Conservation (phyloP, 2,797 vertebrate genomes). For the Anabacerthia variegaticeps region DNA sequence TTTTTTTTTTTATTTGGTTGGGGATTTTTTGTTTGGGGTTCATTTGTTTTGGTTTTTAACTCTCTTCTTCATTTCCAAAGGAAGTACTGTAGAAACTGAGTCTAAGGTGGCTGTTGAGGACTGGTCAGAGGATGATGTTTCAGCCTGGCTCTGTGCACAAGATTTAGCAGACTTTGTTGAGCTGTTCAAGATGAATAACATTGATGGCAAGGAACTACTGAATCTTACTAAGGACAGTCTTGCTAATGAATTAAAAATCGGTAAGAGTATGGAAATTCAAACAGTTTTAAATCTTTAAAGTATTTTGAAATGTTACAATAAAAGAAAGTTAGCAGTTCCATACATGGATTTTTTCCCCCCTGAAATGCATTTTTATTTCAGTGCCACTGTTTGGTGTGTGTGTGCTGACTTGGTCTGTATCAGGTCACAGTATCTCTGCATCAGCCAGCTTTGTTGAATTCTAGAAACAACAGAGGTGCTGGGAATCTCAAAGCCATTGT, state of each 20-base stretch:
- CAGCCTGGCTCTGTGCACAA: constrained; percentile 81
- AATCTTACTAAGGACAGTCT: constrained; percentile 84
- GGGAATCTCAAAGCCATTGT: background rate
- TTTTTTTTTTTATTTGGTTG: background rate
- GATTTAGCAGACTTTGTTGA: constrained; percentile 78
- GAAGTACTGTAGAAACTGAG: constrained; percentile 52
- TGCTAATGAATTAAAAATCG: constrained; percentile 85
- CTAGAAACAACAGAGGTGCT: background rate
- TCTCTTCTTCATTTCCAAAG: constrained; percentile 72
- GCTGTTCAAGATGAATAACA: constrained; percentile 85
- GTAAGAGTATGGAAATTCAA: constrained; percentile 73
- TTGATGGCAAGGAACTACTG: constrained; percentile 85
- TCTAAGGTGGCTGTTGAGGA: constrained; percentile 72
- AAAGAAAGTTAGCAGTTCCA: background rate
- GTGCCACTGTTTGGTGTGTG: background rate
- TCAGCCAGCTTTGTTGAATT: background rate
- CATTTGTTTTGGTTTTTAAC: background rate
- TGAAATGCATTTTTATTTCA: background rate
- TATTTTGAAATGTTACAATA: background rate
- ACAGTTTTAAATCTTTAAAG: background rate
- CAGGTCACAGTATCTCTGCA: background rate
- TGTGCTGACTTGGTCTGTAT: background rate
- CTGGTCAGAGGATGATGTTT: constrained; percentile 89
- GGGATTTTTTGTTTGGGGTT: background rate
- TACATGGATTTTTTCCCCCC: no score